Evolutionary conservation across 2,113 vertebrate species (phyloP), one percentile per base, ranked within the genome.

Genomic region (Neotragus pygmaeus): DNA sequence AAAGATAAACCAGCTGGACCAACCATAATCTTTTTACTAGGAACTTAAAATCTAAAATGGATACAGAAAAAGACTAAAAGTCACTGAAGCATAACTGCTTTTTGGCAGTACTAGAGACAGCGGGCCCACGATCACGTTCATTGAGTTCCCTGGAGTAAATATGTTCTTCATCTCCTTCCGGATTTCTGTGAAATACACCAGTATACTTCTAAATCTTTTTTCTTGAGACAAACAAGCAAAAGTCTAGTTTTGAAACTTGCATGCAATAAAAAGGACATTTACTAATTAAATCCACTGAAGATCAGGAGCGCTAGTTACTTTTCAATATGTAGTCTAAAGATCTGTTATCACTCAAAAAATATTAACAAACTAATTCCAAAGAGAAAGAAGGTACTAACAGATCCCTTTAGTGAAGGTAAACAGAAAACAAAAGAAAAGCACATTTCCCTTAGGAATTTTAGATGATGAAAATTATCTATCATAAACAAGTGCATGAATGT

Each of bases 321-420:
- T 47, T 86, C n/a, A 92, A 49, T 62, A 94, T 64, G 6, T 25
- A 88, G 8, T 43, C 30, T 66, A 47, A 78, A 47, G 39, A 75
- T 43, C 70, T 75, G 70, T 75, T 43, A 27, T 15, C 70, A 82
- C 53, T 80, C 66, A 80, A 95, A 80, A 64, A 90, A 89, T 51
- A 47, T 78, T 89, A 95, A 39, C 58, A 93, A 96, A 82, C 13
- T 80, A 95, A 91, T 86, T 89, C 33, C 30, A 95, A 97, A 94
- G 5, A 92, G 33, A 97, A 96, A 39, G 17, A 58, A 73, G 1
- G 14, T 66, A 47, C 13, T 78, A 36, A 92, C 2, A 92, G 19
- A 94, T 82, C 28, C 25, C 96, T 64, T 4, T 78, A 25, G 23
- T 39, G 21, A 33, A 90, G 78, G 27, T 49, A 62, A 92, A 62